A percentile compares a stretch with the other conserved stretches of the same genome.
Evolutionary conservation across 1,140 invertebrate species (phyloP).

Genomic region (Spodoptera frugiperda): DNA sequence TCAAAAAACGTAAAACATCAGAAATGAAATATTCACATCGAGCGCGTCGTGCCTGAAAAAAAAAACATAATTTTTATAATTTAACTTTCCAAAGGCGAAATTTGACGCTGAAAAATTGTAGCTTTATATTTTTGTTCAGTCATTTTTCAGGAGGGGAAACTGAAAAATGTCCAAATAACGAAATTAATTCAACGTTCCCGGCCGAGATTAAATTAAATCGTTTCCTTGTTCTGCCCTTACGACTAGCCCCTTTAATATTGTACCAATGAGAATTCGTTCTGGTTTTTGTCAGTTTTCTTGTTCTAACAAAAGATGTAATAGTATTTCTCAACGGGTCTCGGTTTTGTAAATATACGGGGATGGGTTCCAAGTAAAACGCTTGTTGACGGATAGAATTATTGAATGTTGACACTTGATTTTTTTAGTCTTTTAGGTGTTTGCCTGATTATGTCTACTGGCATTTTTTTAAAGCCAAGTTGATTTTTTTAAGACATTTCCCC

Average conservation of each 20-base stretch:
- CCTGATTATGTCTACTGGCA: too few relatives aligned
- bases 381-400: background rate
- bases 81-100: conserved; percentile 46
- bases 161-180: conserved; percentile 51
- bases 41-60: background rate
- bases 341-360: conserved; percentile 49
- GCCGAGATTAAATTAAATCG: conserved; percentile 67
- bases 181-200: conserved; percentile 49
- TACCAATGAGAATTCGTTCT: conserved; percentile 54
- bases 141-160: conserved; percentile 45
- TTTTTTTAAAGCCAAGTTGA: too few relatives aligned
- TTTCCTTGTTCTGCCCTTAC: conserved; percentile 54
- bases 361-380: background rate
- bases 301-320: conserved; percentile 63
- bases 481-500: too few relatives aligned
- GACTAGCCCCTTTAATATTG: conserved; percentile 58
- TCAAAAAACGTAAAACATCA: conserved; percentile 39
- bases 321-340: conserved; percentile 56
- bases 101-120: conserved; percentile 46
- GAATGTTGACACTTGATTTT: background rate
- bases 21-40: conserved; percentile 35
- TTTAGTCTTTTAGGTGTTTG: too few relatives aligned
- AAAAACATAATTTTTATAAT: conserved; percentile 41
- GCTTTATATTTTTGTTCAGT: conserved; percentile 45
- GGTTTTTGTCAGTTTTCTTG: conserved; percentile 67